Conservation (phyloP, 2,797 vertebrate genomes). For the Ficedula albicollis region DNA sequence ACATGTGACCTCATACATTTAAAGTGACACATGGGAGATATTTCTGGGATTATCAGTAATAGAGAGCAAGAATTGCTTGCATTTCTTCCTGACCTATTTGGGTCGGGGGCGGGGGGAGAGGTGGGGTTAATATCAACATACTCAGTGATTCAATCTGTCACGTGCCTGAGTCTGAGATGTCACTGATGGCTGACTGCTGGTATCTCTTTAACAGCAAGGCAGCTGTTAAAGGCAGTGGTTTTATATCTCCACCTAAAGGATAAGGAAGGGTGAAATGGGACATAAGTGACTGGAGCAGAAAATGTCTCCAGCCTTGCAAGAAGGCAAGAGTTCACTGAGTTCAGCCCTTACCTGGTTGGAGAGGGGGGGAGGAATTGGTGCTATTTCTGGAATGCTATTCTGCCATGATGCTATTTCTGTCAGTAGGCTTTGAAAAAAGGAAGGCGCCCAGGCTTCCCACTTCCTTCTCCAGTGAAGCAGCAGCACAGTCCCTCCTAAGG, state of each 20-base stretch:
- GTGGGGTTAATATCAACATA: background rate
- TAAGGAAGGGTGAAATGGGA: background rate
- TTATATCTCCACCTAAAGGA: background rate
- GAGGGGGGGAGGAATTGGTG: background rate
- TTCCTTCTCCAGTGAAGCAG: background rate
- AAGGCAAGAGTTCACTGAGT: background rate
- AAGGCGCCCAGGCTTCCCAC: background rate
- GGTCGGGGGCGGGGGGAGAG: background rate
- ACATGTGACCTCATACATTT: background rate
- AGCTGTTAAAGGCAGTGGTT: background rate
- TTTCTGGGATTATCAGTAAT: background rate
- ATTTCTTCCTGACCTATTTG: background rate
- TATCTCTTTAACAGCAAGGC: constrained; percentile 1
- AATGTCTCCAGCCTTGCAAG: background rate
- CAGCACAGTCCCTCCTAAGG: background rate
- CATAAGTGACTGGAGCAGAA: background rate
- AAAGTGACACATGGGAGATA: background rate
- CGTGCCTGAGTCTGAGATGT: background rate
- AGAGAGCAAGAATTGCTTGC: background rate
- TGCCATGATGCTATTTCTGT: background rate
- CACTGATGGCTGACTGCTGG: background rate
- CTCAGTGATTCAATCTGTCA: background rate
- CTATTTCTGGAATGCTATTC: background rate
- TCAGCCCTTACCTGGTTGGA: background rate
- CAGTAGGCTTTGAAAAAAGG: background rate